Evolutionary conservation across 2,888 invertebrate species (phyloP), one percentile per base, ranked within the genome.

Genomic region (Eupithecia insigniata): DNA sequence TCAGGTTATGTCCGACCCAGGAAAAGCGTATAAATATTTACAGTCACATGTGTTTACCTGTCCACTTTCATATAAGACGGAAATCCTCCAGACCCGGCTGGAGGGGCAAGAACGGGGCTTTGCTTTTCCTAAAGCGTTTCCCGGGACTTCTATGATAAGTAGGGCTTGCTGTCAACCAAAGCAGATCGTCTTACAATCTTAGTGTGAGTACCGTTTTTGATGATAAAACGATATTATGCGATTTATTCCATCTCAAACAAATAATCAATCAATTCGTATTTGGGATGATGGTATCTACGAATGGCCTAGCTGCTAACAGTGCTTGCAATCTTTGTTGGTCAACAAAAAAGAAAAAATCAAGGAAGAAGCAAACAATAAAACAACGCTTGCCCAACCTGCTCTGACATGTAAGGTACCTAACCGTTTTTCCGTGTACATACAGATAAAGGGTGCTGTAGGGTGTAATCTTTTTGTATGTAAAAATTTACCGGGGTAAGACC

Each of bases 71-170:
- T 68, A 67, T 61, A 16, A 72, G 69, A 55, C 70, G 73, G 73
- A 73, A 67, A 67, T 73, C 72, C 70, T 65, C 1, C 22, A 67
- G n/a, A 73, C 70, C 73, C 73, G 58, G 73, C 32, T 51, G 55
- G 58, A 28, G 55, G 51, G 62, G n/a, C n/a, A n/a, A n/a, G n/a
- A n/a, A n/a, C n/a, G n/a, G n/a, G n/a, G 39, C 66, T 58, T 55
- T 12, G 58, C 72, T 72, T 70, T 73, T 70, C 70, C 68, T 64
- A 64, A 69, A 67, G 58, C 58, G 67, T 62, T 70, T 73, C 39
- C 62, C 67, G 62, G 28, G 61, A 61, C 66, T 61, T 22, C 55
- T 32, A 64, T 71, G 64, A 58, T 60, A 58, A 43, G 10, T 66
- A 51, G 66, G 22, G 69, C n/a, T n/a, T 16, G 32, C 46, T 28